These are phyloP conservation scores for Amphiura filiformis DNA, from an alignment of 35 echinoderm and acorn worm genomes.

Conservation along the genomic window DNA sequence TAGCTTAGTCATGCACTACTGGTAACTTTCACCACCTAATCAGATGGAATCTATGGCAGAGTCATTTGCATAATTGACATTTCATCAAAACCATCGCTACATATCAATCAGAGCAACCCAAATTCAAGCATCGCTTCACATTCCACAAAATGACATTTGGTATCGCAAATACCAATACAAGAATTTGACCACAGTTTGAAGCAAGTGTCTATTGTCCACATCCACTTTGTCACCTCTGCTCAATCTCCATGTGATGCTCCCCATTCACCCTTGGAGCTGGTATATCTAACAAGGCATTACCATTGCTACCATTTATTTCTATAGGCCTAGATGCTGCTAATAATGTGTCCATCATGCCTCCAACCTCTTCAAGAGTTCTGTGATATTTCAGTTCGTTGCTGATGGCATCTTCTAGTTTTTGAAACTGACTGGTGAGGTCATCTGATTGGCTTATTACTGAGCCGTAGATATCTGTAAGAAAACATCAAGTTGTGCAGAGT, in stretches of 20 bases:
- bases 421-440: conserved; percentile 44
- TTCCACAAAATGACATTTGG: too few species aligned
- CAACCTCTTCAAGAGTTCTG: conserved; percentile 61
- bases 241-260: background rate
- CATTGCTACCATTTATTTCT: background rate
- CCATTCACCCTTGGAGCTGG: background rate
- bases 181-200: too few species aligned
- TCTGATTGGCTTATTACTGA: conserved; percentile 56
- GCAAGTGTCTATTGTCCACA: too few species aligned
- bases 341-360: conserved; percentile 83
- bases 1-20: too few species aligned
- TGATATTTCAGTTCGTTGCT: conserved; percentile 86
- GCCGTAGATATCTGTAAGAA: conserved; percentile 79
- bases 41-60: too few species aligned
- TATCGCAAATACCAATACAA: too few species aligned
- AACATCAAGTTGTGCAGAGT: too few species aligned
- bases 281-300: background rate
- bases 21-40: too few species aligned
- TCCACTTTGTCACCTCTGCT: background rate
- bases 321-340: conserved; percentile 70
- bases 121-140: too few species aligned
- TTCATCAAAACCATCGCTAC: too few species aligned
- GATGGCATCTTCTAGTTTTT: conserved; percentile 30
- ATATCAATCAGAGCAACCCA: too few species aligned
- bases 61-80: too few species aligned